phyloP scores from a whole-genome alignment of 2,797 vertebrate species.

The Tenualosa thibaudeaui region DNA sequence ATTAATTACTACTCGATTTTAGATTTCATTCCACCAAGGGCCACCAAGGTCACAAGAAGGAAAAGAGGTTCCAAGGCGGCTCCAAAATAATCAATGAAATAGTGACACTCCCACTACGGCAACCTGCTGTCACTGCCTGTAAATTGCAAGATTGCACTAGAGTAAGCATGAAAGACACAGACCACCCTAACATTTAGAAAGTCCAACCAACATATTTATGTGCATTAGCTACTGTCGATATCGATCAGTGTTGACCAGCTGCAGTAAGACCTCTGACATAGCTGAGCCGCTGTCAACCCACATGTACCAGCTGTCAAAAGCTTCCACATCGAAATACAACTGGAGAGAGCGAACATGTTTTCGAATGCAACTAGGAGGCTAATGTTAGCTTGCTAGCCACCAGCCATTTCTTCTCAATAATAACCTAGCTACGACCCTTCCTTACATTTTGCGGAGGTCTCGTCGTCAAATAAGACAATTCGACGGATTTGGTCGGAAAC shows the following conservation, averaged over 20 bases:
- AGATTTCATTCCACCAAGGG: not conserved
- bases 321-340: conserved; percentile 27
- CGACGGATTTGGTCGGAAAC: not conserved
- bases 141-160: conserved; percentile 12
- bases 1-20: too few species aligned
- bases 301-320: conserved; percentile 28
- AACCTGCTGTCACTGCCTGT: not conserved
- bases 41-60: conserved; percentile 8
- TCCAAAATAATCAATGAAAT: conserved; percentile 32
- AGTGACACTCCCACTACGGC: conserved; percentile 45
- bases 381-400: conserved; percentile 15
- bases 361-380: conserved; percentile 15
- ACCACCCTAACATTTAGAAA: not conserved
- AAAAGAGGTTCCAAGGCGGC: not conserved
- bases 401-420: conserved; percentile 6
- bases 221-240: not conserved
- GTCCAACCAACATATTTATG: not conserved
- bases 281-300: conserved; percentile 27
- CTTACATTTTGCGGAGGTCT: not conserved
- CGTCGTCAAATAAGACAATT: not conserved
- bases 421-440: conserved; percentile 21
- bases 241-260: not conserved
- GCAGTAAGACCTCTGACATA: conserved; percentile 2
- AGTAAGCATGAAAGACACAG: not conserved
- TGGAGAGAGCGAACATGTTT: conserved; percentile 23